Percentiles rank a stretch among this genome's conserved stretches.
phyloP scores from a whole-genome alignment of 2,888 invertebrate genomes.

The Hyposoter dolosus region DNA sequence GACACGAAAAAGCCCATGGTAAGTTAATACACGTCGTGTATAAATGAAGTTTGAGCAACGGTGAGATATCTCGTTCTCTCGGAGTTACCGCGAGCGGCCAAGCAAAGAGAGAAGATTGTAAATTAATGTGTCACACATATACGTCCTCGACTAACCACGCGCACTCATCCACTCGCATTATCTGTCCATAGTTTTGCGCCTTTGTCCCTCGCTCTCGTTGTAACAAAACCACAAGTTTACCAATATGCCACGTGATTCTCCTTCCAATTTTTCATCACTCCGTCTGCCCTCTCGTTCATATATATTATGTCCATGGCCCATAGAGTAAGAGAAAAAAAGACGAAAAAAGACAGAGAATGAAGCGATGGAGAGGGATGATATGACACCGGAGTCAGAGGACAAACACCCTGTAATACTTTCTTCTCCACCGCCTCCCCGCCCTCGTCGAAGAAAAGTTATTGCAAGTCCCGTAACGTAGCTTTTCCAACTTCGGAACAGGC shows the following conservation, averaged over 20 bases:
- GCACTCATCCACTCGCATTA: slow-evolving; percentile 67
- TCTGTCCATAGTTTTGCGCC: slow-evolving; percentile 63
- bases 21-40: neutral
- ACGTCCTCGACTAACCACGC: slow-evolving; percentile 17
- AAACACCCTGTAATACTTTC: slow-evolving; percentile 25
- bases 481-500: slow-evolving; percentile 58
- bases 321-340: neutral
- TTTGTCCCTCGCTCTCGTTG: slow-evolving; percentile 42
- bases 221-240: slow-evolving; percentile 74
- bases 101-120: slow-evolving; percentile 74
- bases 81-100: slow-evolving; percentile 9
- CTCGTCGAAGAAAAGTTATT: slow-evolving; percentile 67
- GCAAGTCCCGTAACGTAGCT: slow-evolving; percentile 31
- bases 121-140: slow-evolving; percentile 77
- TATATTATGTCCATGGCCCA: slow-evolving; percentile 40
- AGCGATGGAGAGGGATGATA: slow-evolving; percentile 12
- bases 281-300: slow-evolving; percentile 50
- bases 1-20: neutral
- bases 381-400: slow-evolving; percentile 21
- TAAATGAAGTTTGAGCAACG: slow-evolving; percentile 46
- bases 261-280: slow-evolving; percentile 68
- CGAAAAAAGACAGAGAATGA: neutral
- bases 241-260: slow-evolving; percentile 76
- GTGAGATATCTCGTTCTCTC: slow-evolving; percentile 55
- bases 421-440: neutral